Conservation (phyloP, 2,797 vertebrate genomes). For the Etheostoma nigrum region DNA sequence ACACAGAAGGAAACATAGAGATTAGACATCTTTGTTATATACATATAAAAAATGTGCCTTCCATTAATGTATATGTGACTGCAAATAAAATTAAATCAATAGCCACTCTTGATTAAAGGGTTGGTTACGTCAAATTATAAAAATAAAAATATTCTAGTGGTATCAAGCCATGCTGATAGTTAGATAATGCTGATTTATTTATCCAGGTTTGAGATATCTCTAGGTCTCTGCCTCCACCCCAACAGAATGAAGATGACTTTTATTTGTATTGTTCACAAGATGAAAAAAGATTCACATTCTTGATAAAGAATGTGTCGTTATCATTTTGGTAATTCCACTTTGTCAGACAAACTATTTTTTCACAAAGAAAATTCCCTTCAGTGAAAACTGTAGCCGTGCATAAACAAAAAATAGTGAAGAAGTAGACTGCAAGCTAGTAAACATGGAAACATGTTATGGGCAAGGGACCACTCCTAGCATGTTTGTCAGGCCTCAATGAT, state of each 20-base stretch:
- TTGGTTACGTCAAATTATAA: not conserved
- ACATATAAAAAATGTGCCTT: no score
- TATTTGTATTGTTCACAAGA: not conserved
- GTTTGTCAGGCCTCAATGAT: no score
- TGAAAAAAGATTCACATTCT: no score
- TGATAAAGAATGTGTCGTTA: no score
- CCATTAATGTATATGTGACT: no score
- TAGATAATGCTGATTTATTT: not conserved
- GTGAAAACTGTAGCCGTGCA: not conserved
- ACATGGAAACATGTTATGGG: not conserved
- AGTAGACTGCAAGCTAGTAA: not conserved
- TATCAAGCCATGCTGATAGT: not conserved
- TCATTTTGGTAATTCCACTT: no score
- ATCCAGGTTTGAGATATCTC: not conserved
- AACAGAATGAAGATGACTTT: not conserved
- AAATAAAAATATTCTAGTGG: not conserved
- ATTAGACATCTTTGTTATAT: not conserved
- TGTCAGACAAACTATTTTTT: no score
- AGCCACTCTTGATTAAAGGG: not conserved
- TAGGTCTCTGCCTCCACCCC: not conserved
- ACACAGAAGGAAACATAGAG: constrained; percentile 18
- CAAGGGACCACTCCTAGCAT: no score
- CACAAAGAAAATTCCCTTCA: no score
- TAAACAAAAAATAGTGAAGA: not conserved
- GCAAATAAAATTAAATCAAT: no score